These are phyloP conservation scores for Drosophila rubida DNA, from an alignment of 2,888 invertebrate species.

Conservation along the genomic window DNA sequence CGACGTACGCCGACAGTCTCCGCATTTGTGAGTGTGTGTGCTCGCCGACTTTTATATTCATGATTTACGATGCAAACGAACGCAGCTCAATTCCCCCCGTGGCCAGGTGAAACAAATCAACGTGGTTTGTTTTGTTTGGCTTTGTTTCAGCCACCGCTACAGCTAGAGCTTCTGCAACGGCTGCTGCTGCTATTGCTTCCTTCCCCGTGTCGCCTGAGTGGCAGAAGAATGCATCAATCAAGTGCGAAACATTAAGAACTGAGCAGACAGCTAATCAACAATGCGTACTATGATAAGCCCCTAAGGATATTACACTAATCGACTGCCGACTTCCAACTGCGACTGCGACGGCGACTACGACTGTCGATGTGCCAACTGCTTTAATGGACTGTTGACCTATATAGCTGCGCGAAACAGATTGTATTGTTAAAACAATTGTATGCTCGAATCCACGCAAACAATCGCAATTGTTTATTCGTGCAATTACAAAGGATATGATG, in stretches of 20 bases:
- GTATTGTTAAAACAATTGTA: conserved; percentile 5
- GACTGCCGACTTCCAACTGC: conserved; percentile 23
- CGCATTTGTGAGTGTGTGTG: neutral
- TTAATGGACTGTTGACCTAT: conserved; percentile 10
- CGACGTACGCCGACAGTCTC: too few relatives aligned
- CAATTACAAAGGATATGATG: too few relatives aligned
- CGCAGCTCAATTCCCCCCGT: conserved; percentile 49
- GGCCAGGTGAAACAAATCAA: conserved; percentile 65
- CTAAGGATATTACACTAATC: conserved; percentile 61
- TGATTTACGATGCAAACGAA: conserved; percentile 66
- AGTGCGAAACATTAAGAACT: conserved; percentile 46
- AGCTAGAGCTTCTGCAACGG: conserved; percentile 17
- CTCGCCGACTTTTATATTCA: conserved; percentile 61
- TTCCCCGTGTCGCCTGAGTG: neutral
- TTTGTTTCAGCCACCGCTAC: conserved; percentile 6
- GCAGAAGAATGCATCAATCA: conserved; percentile 65
- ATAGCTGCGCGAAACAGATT: neutral
- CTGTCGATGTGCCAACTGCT: conserved; percentile 3
- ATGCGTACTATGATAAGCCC: conserved; percentile 47
- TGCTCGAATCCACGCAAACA: neutral
- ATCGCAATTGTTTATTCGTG: neutral
- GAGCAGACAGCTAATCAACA: conserved; percentile 42
- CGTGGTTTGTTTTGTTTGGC: conserved; percentile 25
- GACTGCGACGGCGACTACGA: neutral
- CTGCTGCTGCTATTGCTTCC: conserved; percentile 4